Percentiles rank a stretch among this genome's conserved stretches.
Evolutionary conservation across 2,888 invertebrate species (phyloP).

Genomic region (Aromia moschata): DNA sequence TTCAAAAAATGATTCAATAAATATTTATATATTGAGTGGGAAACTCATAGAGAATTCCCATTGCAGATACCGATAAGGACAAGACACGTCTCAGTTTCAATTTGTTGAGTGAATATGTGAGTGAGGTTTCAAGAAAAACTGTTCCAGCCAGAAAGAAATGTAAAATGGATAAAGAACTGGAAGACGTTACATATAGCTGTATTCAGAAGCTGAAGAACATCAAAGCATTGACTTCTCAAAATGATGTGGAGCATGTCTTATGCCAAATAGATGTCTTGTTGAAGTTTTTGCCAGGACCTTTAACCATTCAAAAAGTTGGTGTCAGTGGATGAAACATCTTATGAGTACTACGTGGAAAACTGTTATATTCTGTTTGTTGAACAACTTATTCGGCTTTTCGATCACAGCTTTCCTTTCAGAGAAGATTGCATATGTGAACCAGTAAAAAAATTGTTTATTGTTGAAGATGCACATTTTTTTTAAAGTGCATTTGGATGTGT

Average conservation of each 20-base stretch:
- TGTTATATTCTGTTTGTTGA: slow-evolving; percentile 66
- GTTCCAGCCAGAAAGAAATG: slow-evolving; percentile 24
- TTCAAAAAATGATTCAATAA: no score
- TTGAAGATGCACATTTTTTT: slow-evolving; percentile 67
- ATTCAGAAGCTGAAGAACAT: slow-evolving; percentile 44
- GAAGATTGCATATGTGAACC: slow-evolving; percentile 60
- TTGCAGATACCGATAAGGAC: slow-evolving; percentile 49
- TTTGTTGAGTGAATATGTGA: slow-evolving; percentile 33
- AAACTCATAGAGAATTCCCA: slow-evolving; percentile 62
- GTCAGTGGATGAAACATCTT: slow-evolving; percentile 63
- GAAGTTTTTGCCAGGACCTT: slow-evolving; percentile 64
- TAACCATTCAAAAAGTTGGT: slow-evolving; percentile 75
- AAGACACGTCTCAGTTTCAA: slow-evolving; percentile 24
- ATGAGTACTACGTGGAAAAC: slow-evolving; percentile 61
- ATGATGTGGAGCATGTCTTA: slow-evolving; percentile 57
- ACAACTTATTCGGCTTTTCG: slow-evolving; percentile 64
- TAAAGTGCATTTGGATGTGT: slow-evolving; percentile 63
- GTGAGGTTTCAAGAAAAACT: slow-evolving; percentile 57
- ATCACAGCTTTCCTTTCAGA: slow-evolving; percentile 68
- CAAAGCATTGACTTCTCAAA: slow-evolving; percentile 55
- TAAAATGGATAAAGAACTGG: slow-evolving; percentile 29
- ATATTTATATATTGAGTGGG: slow-evolving; percentile 42
- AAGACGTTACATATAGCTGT: slow-evolving; percentile 30
- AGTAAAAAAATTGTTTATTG: slow-evolving; percentile 63
- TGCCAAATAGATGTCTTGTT: slow-evolving; percentile 53